These are phyloP conservation scores for Ephialtes manifestator DNA, from an alignment of 2,888 invertebrate species.

Conservation along the genomic window DNA sequence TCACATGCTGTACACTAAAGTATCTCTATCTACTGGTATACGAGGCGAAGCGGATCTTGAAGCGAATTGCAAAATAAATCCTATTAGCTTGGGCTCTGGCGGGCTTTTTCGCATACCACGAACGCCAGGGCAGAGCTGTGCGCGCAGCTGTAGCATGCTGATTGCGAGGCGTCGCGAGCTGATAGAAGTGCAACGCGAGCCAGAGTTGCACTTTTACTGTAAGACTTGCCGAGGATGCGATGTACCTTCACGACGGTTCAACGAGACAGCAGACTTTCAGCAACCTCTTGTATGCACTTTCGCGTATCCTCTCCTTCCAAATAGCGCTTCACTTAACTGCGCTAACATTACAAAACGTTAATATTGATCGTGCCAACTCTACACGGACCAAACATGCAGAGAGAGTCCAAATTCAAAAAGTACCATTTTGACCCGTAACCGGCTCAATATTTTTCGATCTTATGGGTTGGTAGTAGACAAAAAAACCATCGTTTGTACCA, in stretches of 20 bases:
- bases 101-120: slow-evolving; percentile 69
- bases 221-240: slow-evolving; percentile 26
- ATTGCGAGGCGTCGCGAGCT: slow-evolving; percentile 62
- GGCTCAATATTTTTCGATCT: not conserved
- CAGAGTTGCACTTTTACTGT: slow-evolving; percentile 39
- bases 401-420: not conserved
- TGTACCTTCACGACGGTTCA: slow-evolving; percentile 33
- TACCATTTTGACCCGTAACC: not conserved
- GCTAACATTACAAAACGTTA: slow-evolving; percentile 11
- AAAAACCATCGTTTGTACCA: too few relatives aligned
- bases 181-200: slow-evolving; percentile 62
- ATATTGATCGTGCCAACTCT: not conserved
- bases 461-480: not conserved
- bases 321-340: slow-evolving; percentile 17
- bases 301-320: slow-evolving; percentile 41
- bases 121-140: slow-evolving; percentile 60
- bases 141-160: slow-evolving; percentile 46
- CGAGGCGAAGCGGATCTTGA: slow-evolving; percentile 66
- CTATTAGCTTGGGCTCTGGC: slow-evolving; percentile 70
- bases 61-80: slow-evolving; percentile 76
- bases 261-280: slow-evolving; percentile 54
- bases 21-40: slow-evolving; percentile 43
- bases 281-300: slow-evolving; percentile 31
- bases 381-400: not conserved
- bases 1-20: slow-evolving; percentile 52